A percentile compares a stretch with the other conserved stretches of the same genome.
These are phyloP conservation scores for Gymnobelideus leadbeateri DNA, from an alignment of 2,113 vertebrate genomes.

Conservation along the genomic window DNA sequence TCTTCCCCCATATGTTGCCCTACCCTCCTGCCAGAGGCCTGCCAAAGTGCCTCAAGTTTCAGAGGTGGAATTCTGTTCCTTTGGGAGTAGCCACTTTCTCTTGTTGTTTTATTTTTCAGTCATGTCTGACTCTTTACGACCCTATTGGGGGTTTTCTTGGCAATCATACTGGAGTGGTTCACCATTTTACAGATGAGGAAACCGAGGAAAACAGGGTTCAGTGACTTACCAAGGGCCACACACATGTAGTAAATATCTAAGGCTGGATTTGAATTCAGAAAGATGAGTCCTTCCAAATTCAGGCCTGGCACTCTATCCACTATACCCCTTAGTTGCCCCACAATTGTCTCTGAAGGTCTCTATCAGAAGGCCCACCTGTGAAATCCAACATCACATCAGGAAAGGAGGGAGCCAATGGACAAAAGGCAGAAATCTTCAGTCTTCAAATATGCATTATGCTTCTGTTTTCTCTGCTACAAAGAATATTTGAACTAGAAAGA, in stretches of 20 bases:
- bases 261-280: background rate
- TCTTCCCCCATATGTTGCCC: background rate
- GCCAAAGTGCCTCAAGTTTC: background rate
- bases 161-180: background rate
- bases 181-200: background rate
- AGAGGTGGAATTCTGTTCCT: background rate
- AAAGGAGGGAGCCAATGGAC: background rate
- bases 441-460: background rate
- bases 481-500: background rate
- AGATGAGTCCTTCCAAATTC: background rate
- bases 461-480: background rate
- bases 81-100: background rate
- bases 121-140: background rate
- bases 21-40: background rate
- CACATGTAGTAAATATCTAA: background rate
- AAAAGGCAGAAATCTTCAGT: background rate
- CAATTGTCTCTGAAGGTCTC: background rate
- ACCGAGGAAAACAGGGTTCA: background rate
- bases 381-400: background rate
- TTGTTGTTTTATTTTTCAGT: background rate
- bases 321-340: too few relatives aligned
- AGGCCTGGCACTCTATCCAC: too few relatives aligned
- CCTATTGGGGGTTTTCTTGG: background rate
- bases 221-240: background rate
- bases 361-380: background rate